A percentile compares a stretch with the other conserved stretches of the same genome.
Conservation (phyloP, 2,888 invertebrate species). For the Autographa pulchrina region DNA sequence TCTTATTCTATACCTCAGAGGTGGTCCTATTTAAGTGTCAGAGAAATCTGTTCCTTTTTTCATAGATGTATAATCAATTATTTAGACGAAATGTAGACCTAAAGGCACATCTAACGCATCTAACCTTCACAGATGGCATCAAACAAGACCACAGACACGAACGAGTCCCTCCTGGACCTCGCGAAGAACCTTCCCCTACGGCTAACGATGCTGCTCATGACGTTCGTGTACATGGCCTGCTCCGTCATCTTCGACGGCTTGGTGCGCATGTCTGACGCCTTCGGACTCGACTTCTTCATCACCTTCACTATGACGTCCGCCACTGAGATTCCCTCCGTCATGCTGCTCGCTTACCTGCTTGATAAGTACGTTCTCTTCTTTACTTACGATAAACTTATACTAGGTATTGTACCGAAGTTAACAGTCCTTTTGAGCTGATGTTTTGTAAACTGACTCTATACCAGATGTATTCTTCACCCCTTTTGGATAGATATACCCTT, state of each 20-base stretch:
- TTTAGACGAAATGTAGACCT: too few relatives aligned
- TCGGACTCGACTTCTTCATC: constrained; percentile 84
- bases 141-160: constrained; percentile 68
- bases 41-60: too few relatives aligned
- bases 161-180: constrained; percentile 74
- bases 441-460: too few relatives aligned
- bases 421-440: too few relatives aligned
- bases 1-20: too few relatives aligned
- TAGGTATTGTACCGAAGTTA: too few relatives aligned
- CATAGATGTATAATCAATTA: too few relatives aligned
- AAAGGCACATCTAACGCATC: background rate
- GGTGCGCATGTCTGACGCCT: constrained; percentile 83
- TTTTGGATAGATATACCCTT: too few relatives aligned
- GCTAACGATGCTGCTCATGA: constrained; percentile 72
- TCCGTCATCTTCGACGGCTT: constrained; percentile 84
- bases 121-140: constrained; percentile 65
- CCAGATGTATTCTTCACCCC: too few relatives aligned
- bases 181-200: constrained; percentile 75
- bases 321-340: constrained; percentile 84
- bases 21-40: too few relatives aligned
- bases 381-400: too few relatives aligned
- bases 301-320: constrained; percentile 84
- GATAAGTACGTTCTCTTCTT: constrained; percentile 71
- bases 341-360: constrained; percentile 76
- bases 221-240: constrained; percentile 80